Conservation (phyloP, 1,140 invertebrate genomes). For the Chionoecetes opilio region DNA sequence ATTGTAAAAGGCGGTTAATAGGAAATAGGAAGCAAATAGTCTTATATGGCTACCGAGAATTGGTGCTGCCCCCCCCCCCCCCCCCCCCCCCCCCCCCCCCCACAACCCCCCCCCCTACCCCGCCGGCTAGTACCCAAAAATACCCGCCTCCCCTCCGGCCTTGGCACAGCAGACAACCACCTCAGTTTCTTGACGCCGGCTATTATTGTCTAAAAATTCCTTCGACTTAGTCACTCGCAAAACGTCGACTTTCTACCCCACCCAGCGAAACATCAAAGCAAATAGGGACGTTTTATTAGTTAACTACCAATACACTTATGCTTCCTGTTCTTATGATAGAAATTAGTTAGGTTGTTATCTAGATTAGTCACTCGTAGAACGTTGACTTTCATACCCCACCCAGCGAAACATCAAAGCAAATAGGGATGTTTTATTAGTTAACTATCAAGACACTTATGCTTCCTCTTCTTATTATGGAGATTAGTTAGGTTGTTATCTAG, state of each 20-base stretch:
- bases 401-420: background rate
- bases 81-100: background rate
- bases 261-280: background rate
- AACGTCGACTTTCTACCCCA: background rate
- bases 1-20: background rate
- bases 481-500: background rate
- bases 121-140: background rate
- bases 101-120: background rate
- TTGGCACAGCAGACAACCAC: conserved; percentile 25
- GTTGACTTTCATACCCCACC: background rate
- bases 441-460: too few species aligned
- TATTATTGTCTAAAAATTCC: conserved; percentile 31
- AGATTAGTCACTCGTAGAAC: background rate
- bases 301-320: too few species aligned
- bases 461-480: too few species aligned
- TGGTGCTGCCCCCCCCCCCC: background rate
- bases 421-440: background rate
- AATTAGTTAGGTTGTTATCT: background rate
- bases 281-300: background rate
- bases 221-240: conserved; percentile 9
- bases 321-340: too few species aligned
- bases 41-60: background rate
- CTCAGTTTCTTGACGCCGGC: conserved; percentile 2
- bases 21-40: background rate
- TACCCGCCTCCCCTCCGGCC: background rate